phyloP scores from a whole-genome alignment of 2,888 invertebrate genomes.

The Ornithoptera alexandrae region DNA sequence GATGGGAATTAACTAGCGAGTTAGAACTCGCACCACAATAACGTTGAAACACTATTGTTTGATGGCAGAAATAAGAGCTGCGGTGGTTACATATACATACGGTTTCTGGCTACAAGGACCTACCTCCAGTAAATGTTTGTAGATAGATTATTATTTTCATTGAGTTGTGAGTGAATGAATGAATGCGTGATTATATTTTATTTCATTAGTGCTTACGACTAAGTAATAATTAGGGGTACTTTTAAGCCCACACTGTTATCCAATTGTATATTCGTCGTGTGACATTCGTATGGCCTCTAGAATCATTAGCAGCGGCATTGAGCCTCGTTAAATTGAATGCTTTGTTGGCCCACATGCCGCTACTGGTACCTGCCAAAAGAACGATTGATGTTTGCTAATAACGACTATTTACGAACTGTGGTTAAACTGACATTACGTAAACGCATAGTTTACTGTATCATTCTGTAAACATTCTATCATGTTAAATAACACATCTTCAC shows the following conservation, averaged over 20 bases:
- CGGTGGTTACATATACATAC: too few species aligned
- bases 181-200: conserved; percentile 13
- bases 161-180: not conserved
- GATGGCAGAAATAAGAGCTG: too few species aligned
- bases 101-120: too few species aligned
- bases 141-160: not conserved
- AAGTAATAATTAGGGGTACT: conserved; percentile 24
- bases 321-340: conserved; percentile 55
- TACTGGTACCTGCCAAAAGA: conserved; percentile 18
- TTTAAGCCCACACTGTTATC: conserved; percentile 47
- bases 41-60: too few species aligned
- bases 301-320: conserved; percentile 63
- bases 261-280: conserved; percentile 65
- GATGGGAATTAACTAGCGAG: too few species aligned
- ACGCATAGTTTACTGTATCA: conserved; percentile 3
- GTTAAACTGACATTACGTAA: conserved; percentile 25
- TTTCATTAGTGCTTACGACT: conserved; percentile 13
- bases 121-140: conserved; percentile 7
- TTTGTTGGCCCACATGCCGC: conserved; percentile 38
- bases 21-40: too few species aligned
- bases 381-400: conserved; percentile 23
- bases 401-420: conserved; percentile 10
- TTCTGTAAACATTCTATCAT: not conserved
- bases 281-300: conserved; percentile 67
- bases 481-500: not conserved